Conservation (phyloP, 2,797 vertebrate genomes). For the Helostoma temminkii region DNA sequence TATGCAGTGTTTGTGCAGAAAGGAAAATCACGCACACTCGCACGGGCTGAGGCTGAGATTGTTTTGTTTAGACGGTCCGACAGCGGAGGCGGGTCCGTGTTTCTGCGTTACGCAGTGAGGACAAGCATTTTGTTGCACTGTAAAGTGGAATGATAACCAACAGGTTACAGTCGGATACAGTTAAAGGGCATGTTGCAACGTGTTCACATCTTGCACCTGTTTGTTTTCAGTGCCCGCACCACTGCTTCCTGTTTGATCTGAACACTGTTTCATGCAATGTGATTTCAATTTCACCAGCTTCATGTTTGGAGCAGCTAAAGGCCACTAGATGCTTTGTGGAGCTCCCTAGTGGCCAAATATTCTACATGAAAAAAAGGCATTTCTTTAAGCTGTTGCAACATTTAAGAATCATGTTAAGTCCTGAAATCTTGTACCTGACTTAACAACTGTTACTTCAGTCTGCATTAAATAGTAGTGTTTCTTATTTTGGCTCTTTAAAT, state of each 20-base stretch:
- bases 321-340: slow-evolving; percentile 38
- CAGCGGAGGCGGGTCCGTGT: slow-evolving; percentile 36
- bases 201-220: slow-evolving; percentile 15
- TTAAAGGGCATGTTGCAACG: slow-evolving; percentile 18
- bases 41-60: slow-evolving; percentile 14
- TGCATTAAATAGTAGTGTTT: slow-evolving; percentile 8
- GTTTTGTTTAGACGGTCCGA: slow-evolving; percentile 52
- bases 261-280: slow-evolving; percentile 28
- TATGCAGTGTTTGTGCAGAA: slow-evolving; percentile 11
- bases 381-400: slow-evolving; percentile 23
- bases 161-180: slow-evolving; percentile 29
- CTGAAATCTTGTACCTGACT: slow-evolving; percentile 1
- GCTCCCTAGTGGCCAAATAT: slow-evolving; percentile 73
- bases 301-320: slow-evolving; percentile 20
- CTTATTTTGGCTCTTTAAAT: not conserved
- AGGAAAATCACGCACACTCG: slow-evolving; percentile 40
- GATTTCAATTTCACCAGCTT: slow-evolving; percentile 29
- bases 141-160: slow-evolving; percentile 46
- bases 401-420: not conserved
- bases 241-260: slow-evolving; percentile 50
- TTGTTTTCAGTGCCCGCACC: not conserved
- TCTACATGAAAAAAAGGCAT: slow-evolving; percentile 30
- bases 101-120: slow-evolving; percentile 19
- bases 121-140: slow-evolving; percentile 12
- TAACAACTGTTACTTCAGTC: not conserved